These are phyloP conservation scores for Brachypterus glaber DNA, from an alignment of 2,888 invertebrate genomes.

Conservation along the genomic window DNA sequence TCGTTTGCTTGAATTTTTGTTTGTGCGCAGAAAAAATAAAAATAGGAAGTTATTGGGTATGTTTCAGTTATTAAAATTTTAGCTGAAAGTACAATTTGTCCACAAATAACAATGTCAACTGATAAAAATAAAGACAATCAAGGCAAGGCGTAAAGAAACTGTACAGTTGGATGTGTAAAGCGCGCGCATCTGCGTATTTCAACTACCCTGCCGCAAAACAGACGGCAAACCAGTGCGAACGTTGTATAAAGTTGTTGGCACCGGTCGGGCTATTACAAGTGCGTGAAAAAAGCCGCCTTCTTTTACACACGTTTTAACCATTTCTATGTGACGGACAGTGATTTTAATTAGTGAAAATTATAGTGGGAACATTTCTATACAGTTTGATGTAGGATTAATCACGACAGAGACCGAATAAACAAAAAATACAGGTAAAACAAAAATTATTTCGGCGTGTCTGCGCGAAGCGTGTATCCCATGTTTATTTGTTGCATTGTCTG, in stretches of 20 bases:
- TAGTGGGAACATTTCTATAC: slow-evolving; percentile 14
- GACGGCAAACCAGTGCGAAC: slow-evolving; percentile 20
- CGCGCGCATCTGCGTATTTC: slow-evolving; percentile 24
- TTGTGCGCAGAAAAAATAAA: no score
- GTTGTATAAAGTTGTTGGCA: no score
- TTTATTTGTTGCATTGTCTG: slow-evolving; percentile 13
- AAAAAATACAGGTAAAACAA: slow-evolving; percentile 22
- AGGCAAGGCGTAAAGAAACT: no score
- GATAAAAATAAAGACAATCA: no score
- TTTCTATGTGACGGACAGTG: slow-evolving; percentile 24
- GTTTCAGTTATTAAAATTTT: no score
- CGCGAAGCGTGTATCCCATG: slow-evolving; percentile 22
- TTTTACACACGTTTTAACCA: slow-evolving; percentile 18
- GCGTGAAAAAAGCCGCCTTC: slow-evolving; percentile 24
- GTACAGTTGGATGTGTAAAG: no score
- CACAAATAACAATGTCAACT: no score
- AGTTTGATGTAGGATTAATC: slow-evolving; percentile 8
- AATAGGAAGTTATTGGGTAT: no score
- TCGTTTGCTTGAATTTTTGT: no score
- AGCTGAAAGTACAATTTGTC: no score
- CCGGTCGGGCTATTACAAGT: slow-evolving; percentile 19
- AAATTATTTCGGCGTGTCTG: slow-evolving; percentile 25
- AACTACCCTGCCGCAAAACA: slow-evolving; percentile 32
- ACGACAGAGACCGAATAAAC: slow-evolving; percentile 12
- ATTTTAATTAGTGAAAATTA: slow-evolving; percentile 22